Base-by-base conservation (phyloP, 2,797 vertebrate species). In the Chelon auratus region DNA sequence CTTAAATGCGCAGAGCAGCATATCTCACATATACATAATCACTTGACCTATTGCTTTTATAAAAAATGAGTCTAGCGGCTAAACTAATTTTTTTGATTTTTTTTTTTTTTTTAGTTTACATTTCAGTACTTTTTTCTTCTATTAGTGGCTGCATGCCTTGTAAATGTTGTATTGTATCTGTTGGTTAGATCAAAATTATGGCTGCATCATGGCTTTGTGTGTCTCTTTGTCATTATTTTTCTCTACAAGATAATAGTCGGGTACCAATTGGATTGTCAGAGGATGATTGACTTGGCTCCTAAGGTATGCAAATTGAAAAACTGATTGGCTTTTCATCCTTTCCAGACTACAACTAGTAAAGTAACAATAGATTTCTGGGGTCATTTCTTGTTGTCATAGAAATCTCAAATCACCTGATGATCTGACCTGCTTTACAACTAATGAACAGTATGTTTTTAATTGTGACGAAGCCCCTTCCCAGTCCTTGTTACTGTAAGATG, bases 371-470 rank as follows among this genome's bases (percentile, higher is more conserved):
- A 26, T 26, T 26, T 26, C 3, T 26, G 24, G 24, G 24, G 24
- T 33, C 30, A 33, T 33, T 8, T 33, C 5, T 33, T 8, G 30
- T 33, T 33, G 30, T 33, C 30, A 33, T 33, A 33, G 30, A 33
- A 33, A 33, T 33, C 30, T 33, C 30, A 26, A 26, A 26, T 26
- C 2, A 26, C 24, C 2, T 26, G 24, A 26, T 2, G 40, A 17
- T 53, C 33, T 53, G 43, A 15, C 10, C 9, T 56, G 5, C 11
- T 33, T 66, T 53, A 53, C 50, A 55, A 20, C 40, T 47, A 17
- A 68, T 40, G 66, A 39, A 9, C 26, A 22, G 2, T 42, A 37
- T 48, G n/a, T 55, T 70, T 60, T 52, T 13, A 48, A 22, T 33
- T 30, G 30, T 56, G 12, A 43, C 22, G n/a, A 52, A 53, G 17